Evolutionary conservation across 2,797 vertebrate species (phyloP).

Genomic region (Cygnus olor): DNA sequence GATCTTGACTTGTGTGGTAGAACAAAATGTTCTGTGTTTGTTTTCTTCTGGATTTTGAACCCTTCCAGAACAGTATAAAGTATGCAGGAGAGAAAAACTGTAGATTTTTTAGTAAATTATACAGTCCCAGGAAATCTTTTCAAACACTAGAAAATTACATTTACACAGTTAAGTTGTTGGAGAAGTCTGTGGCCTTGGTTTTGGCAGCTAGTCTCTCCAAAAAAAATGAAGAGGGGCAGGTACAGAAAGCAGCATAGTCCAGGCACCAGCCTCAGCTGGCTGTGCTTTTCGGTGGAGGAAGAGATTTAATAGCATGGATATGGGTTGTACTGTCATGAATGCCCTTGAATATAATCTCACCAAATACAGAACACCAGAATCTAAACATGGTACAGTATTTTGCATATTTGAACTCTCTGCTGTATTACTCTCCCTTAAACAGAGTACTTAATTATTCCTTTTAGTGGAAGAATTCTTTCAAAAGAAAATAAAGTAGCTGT

Average conservation of each 20-base stretch:
- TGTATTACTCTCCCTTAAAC: not conserved
- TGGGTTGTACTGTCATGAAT: not conserved
- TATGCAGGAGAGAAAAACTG: not conserved
- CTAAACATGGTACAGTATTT: not conserved
- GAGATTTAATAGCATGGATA: not conserved
- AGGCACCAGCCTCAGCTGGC: not conserved
- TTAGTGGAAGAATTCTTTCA: not conserved
- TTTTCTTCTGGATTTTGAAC: not conserved
- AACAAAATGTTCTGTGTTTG: not conserved
- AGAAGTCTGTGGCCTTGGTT: not conserved
- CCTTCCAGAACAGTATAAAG: not conserved
- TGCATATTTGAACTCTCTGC: fast-evolving
- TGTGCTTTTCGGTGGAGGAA: not conserved
- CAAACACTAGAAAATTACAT: not conserved
- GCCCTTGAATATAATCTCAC: not conserved
- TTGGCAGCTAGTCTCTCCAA: not conserved
- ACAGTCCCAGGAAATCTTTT: not conserved
- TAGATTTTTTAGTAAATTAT: not conserved
- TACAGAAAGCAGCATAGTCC: not conserved
- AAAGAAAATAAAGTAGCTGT: not conserved
- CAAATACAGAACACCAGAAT: not conserved
- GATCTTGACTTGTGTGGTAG: not conserved
- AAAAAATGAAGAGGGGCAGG: not conserved
- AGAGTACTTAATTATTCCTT: not conserved
- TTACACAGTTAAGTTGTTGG: not conserved